phyloP scores from a whole-genome alignment of 2,888 invertebrate species.

The Apamea sordens region DNA sequence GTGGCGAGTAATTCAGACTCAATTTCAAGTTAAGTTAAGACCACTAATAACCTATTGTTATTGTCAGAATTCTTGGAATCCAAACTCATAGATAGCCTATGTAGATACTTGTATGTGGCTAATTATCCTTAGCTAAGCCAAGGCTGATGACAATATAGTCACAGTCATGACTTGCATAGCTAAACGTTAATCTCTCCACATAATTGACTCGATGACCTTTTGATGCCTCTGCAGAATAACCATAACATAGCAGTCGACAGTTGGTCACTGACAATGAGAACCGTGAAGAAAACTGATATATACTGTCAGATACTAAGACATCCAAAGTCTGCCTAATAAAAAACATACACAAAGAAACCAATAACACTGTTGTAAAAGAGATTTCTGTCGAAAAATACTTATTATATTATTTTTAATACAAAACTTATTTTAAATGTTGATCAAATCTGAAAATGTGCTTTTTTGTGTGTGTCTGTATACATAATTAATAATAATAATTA shows the following conservation, averaged over 20 bases:
- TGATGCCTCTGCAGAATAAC: background rate
- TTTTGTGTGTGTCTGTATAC: too few relatives aligned
- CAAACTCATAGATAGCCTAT: conserved; percentile 6
- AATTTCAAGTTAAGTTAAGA: background rate
- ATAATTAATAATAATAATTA: too few relatives aligned
- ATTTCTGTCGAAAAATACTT: background rate
- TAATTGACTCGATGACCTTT: conserved; percentile 12
- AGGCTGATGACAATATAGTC: conserved; percentile 18
- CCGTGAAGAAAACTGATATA: background rate
- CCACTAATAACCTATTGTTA: background rate
- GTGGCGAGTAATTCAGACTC: background rate
- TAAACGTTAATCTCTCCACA: conserved; percentile 5
- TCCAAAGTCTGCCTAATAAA: background rate
- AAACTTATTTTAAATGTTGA: background rate
- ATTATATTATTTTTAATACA: background rate
- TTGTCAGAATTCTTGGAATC: background rate
- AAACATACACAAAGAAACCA: background rate
- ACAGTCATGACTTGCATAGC: conserved; percentile 17
- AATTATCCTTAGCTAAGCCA: background rate
- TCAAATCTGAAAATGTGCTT: background rate
- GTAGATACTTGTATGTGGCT: background rate
- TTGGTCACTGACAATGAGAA: background rate
- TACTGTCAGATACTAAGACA: background rate
- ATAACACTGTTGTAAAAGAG: background rate
- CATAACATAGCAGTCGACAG: background rate